Percentiles rank a stretch among this genome's conserved stretches.
Conservation (phyloP, 2,797 vertebrate species). For the Peromyscus nudipes region DNA sequence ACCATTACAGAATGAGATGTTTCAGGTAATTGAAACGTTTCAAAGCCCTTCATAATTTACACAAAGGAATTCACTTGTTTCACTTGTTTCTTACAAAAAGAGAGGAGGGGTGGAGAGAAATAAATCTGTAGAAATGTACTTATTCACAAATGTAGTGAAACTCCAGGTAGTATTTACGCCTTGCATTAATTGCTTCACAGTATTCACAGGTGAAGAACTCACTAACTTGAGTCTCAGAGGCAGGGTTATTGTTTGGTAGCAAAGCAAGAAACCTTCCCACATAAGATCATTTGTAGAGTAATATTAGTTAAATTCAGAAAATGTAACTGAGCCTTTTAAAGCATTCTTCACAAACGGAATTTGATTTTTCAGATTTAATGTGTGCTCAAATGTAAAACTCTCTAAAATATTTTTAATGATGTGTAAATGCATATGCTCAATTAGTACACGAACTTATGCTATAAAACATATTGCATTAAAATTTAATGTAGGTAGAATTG, state of each 20-base stretch:
- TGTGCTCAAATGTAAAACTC: background rate
- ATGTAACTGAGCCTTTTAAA: constrained; percentile 6
- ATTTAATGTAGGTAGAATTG: background rate
- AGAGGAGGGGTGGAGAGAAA: constrained; percentile 68
- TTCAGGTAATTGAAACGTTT: constrained; percentile 79
- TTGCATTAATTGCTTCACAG: constrained; percentile 30
- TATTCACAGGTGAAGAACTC: constrained; percentile 48
- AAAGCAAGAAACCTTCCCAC: background rate
- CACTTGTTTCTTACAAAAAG: constrained; percentile 68
- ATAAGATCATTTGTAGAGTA: background rate
- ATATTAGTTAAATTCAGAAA: constrained; percentile 21
- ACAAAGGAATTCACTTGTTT: constrained; percentile 79
- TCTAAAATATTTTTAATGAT: constrained; percentile 1
- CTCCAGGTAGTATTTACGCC: constrained; percentile 25
- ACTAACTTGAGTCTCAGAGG: background rate
- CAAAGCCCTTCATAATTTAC: constrained; percentile 51
- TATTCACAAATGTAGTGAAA: constrained; percentile 31
- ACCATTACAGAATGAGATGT: constrained; percentile 75
- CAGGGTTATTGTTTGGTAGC: background rate
- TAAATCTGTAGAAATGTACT: constrained; percentile 12
- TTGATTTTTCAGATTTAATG: constrained; percentile 36
- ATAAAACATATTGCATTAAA: background rate
- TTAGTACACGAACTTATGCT: background rate
- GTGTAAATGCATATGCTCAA: background rate
- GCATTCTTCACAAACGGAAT: constrained; percentile 8